Evolutionary conservation across 2,113 vertebrate genomes (phyloP).

Genomic region (Ciconia stormi): DNA sequence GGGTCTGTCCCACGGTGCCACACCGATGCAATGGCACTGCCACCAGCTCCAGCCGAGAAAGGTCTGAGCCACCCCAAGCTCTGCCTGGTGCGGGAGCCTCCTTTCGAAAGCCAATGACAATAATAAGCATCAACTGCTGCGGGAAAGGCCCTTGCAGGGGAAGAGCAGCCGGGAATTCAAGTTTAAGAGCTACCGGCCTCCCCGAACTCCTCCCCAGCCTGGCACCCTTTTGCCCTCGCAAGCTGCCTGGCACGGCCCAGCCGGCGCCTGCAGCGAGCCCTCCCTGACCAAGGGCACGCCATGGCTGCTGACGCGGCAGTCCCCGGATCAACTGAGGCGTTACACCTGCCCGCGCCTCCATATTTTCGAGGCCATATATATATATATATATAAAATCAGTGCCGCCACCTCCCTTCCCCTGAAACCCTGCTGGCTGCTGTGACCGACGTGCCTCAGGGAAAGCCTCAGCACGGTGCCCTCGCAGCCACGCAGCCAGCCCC

Average conservation of each 20-base stretch:
- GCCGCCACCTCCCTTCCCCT: neutral
- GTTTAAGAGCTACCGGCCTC: no score
- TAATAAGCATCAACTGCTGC: neutral
- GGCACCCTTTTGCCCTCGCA: no score
- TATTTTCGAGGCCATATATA: no score
- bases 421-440: neutral
- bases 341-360: fast-evolving
- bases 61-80: neutral
- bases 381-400: no score
- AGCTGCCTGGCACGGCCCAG: no score
- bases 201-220: no score
- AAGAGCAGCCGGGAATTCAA: neutral
- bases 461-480: neutral
- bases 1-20: neutral
- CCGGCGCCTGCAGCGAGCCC: neutral
- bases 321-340: no score
- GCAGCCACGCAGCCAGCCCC: fast-evolving
- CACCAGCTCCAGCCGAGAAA: neutral
- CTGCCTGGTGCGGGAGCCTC: neutral
- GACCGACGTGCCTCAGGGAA: neutral
- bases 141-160: neutral
- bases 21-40: fast-evolving
- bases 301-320: neutral
- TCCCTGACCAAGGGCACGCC: neutral
- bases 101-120: neutral